Conservation (phyloP, 2,797 vertebrate species). For the Harpagifer antarcticus region DNA sequence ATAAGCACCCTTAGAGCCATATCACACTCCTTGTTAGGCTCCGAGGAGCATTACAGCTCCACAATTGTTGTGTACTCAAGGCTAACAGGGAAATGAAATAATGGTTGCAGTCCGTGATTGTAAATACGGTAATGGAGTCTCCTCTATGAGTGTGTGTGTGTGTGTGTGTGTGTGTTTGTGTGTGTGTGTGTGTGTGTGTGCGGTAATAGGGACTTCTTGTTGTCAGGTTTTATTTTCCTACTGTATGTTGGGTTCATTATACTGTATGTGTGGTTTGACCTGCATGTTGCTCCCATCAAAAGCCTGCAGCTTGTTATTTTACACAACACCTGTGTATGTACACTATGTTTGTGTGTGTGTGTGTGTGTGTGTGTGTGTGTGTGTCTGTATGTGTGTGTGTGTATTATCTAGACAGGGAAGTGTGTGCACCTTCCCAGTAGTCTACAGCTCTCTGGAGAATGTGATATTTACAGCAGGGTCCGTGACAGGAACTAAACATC, state of each 20-base stretch:
- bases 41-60: conserved; percentile 37
- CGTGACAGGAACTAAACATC: background rate
- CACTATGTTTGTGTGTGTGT: fast-evolving
- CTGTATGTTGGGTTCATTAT: background rate
- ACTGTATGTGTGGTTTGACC: background rate
- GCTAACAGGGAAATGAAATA: conserved; percentile 47
- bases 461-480: background rate
- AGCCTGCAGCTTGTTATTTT: conserved; percentile 41
- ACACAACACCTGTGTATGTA: background rate
- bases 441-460: background rate
- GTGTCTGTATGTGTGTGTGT: conserved; percentile 4
- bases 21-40: conserved; percentile 44
- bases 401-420: background rate
- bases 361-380: background rate
- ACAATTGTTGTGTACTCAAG: conserved; percentile 43
- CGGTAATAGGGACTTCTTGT: background rate
- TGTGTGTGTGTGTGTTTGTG: no score
- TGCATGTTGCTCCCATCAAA: conserved; percentile 14
- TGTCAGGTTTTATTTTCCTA: conserved; percentile 6
- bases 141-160: no score
- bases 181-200: background rate
- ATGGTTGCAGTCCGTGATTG: conserved; percentile 12
- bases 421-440: conserved; percentile 11
- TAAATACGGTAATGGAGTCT: conserved; percentile 10
- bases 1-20: conserved; percentile 46